phyloP scores from a whole-genome alignment of 2,797 vertebrate species.

The Arnoldichthys spilopterus region DNA sequence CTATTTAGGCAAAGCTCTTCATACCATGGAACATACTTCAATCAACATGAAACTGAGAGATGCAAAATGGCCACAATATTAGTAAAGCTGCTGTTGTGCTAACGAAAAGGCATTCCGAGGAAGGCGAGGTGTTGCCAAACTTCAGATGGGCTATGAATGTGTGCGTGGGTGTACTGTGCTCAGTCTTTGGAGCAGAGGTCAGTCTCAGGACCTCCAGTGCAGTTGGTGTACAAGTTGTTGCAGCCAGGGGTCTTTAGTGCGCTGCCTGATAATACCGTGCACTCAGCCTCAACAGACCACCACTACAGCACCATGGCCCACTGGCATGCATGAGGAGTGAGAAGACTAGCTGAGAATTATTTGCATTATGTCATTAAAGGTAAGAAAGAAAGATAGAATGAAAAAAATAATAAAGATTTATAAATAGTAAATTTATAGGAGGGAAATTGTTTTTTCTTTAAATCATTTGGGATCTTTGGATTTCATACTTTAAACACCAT shows the following conservation, averaged over 20 bases:
- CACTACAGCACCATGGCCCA: neutral
- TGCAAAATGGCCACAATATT: no score
- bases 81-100: neutral
- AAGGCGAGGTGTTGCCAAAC: neutral
- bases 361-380: neutral
- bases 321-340: neutral
- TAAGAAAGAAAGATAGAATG: neutral
- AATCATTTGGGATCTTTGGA: no score
- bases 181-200: slow-evolving; percentile 3
- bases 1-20: no score
- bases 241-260: slow-evolving; percentile 75
- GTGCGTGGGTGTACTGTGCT: neutral
- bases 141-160: neutral
- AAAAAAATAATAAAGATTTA: neutral
- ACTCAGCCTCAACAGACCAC: neutral
- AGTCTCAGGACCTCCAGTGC: neutral
- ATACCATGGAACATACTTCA: no score
- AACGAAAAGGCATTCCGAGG: neutral
- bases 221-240: slow-evolving; percentile 38
- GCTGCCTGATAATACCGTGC: slow-evolving; percentile 50
- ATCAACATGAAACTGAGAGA: no score
- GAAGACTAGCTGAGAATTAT: neutral
- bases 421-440: no score
- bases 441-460: no score
- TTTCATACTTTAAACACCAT: no score